A percentile compares a stretch with the other conserved stretches of the same genome.
Conservation (phyloP, 1,140 invertebrate genomes). For the Danaus melanippus region DNA sequence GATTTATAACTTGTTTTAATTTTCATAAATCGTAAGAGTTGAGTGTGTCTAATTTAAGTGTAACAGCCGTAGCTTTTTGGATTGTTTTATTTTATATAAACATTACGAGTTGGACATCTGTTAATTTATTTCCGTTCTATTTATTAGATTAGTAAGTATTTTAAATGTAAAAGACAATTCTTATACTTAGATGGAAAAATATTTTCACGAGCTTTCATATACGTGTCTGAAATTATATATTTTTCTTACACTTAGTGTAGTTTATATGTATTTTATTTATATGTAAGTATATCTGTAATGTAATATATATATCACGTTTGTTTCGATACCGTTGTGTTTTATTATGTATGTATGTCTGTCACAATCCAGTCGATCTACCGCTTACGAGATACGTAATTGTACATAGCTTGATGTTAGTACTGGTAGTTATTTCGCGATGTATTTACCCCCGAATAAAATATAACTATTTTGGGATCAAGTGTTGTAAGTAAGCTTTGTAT, state of each 20-base stretch:
- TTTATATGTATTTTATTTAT: conserved; percentile 2
- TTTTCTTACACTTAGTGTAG: conserved; percentile 67
- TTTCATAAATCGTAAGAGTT: conserved; percentile 46
- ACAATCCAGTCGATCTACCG: too few species aligned
- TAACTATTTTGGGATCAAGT: conserved; percentile 59
- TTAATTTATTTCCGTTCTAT: conserved; percentile 7
- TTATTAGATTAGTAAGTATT: conserved; percentile 37
- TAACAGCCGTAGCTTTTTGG: conserved; percentile 15
- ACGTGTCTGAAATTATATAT: conserved; percentile 64
- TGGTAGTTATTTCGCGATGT: conserved; percentile 19
- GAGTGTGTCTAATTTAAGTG: conserved; percentile 53
- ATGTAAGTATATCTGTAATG: neutral
- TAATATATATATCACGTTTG: too few species aligned
- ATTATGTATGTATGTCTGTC: too few species aligned
- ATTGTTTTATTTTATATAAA: conserved; percentile 22
- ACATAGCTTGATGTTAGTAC: conserved; percentile 26
- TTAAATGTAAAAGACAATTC: conserved; percentile 65
- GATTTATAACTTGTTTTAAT: conserved; percentile 32
- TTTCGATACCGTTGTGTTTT: too few species aligned
- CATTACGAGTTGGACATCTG: conserved; percentile 14
- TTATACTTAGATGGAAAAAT: conserved; percentile 47
- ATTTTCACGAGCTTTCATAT: conserved; percentile 67
- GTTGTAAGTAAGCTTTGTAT: conserved; percentile 25
- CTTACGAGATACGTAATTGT: conserved; percentile 9
- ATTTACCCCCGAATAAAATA: conserved; percentile 14